phyloP scores from a whole-genome alignment of 2,113 vertebrate genomes.

The Amia ocellicauda region DNA sequence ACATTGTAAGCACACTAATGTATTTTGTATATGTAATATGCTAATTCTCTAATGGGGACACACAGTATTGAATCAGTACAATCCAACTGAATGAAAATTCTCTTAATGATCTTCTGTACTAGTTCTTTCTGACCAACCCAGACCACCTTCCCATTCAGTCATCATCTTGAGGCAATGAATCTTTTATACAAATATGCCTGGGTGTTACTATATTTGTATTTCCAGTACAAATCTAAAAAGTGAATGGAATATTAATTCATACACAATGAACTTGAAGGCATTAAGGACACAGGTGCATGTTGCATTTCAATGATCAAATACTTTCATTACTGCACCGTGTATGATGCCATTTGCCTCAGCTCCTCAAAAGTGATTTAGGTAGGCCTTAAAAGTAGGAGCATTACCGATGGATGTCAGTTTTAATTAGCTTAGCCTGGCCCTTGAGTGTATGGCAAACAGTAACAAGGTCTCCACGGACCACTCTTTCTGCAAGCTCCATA shows the following conservation, averaged over 20 bases:
- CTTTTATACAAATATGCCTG: too few species aligned
- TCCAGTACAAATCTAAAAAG: too few species aligned
- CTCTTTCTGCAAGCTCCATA: slow-evolving; percentile 53
- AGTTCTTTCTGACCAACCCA: too few species aligned
- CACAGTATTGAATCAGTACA: too few species aligned
- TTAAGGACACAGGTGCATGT: slow-evolving; percentile 40
- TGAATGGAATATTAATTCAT: slow-evolving; percentile 58
- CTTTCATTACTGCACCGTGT: slow-evolving; percentile 51
- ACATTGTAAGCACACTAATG: too few species aligned
- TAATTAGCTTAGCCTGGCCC: slow-evolving; percentile 73
- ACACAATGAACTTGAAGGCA: slow-evolving; percentile 27
- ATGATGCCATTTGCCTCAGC: slow-evolving; percentile 40
- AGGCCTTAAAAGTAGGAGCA: slow-evolving; percentile 13
- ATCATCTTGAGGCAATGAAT: too few species aligned
- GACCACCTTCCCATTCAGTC: too few species aligned
- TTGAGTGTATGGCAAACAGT: slow-evolving; percentile 67
- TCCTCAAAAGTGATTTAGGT: slow-evolving; percentile 53
- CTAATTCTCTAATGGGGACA: too few species aligned
- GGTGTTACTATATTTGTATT: too few species aligned
- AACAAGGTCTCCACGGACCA: slow-evolving; percentile 82
- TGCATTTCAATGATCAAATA: slow-evolving; percentile 29
- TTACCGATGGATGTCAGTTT: slow-evolving; percentile 63
- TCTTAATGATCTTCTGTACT: too few species aligned
- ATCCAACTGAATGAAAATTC: too few species aligned
- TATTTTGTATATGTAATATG: too few species aligned